Evolutionary conservation across 2,113 vertebrate genomes (phyloP).

Genomic region (Holacanthus passer): DNA sequence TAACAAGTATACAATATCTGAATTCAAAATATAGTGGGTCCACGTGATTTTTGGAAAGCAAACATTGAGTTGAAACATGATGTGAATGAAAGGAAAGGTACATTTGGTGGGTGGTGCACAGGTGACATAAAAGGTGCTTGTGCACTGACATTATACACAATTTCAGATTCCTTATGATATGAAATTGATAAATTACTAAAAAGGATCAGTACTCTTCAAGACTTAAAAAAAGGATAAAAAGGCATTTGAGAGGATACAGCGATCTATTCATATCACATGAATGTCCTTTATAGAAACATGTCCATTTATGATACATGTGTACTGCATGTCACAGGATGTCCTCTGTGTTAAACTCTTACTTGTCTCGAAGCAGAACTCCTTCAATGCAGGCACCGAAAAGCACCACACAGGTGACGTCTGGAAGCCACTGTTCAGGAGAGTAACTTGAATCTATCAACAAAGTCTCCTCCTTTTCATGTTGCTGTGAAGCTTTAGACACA

Average conservation of each 20-base stretch:
- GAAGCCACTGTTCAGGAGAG: constrained; percentile 65
- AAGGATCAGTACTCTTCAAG: not conserved
- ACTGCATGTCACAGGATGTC: not conserved
- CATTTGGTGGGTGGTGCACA: no score
- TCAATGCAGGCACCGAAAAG: constrained; percentile 96
- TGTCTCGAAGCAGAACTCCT: constrained; percentile 95
- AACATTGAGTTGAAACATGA: not conserved
- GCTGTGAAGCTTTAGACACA: not conserved
- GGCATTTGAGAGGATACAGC: not conserved
- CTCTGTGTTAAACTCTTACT: constrained; percentile 83
- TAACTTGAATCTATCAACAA: not conserved
- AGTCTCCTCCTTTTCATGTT: no score
- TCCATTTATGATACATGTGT: not conserved
- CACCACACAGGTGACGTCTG: constrained; percentile 92
- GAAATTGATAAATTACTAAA: not conserved
- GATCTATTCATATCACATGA: not conserved
- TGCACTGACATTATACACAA: not conserved
- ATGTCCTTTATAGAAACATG: not conserved
- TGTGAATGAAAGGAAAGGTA: no score
- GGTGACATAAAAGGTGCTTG: not conserved
- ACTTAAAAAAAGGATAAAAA: not conserved
- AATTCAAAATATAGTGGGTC: not conserved
- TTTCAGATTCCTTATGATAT: not conserved
- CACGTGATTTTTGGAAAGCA: not conserved
- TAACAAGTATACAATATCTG: not conserved